Base-by-base conservation (phyloP, 2,888 invertebrate genomes). In the Drosophila paramelanica region DNA sequence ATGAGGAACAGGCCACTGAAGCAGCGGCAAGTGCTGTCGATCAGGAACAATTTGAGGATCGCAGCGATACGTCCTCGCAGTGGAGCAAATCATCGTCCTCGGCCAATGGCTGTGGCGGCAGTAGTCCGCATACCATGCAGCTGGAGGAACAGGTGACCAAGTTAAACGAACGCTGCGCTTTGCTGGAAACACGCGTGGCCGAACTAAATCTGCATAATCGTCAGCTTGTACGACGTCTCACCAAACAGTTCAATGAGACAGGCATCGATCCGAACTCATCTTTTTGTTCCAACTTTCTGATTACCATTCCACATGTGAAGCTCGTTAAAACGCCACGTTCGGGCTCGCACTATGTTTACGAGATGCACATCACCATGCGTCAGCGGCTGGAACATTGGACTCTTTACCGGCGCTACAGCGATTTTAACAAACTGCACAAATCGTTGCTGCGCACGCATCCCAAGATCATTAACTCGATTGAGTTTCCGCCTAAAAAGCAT, bases 401-500 rank as follows among this genome's bases (percentile, higher is more conserved):
- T 89, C 95, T 98, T n/a, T 98, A 98, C 91, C 95, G 98, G 79
- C 94, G 99, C 88, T 99, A 98, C 91, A 96, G 97, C 7, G 98
- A 98, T 92, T 98, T 99, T 92, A 94, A 97, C 91, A 95, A 96
- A 72, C 93, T 98, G 31, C 97, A 98, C 91, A 94, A 95, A 69
- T 95, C 96, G 80, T 57, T 92, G 39, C 93, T 98, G 43, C 97
- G 96, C 90, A 97, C 97, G 90, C 95, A 96, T 89, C 96, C 97
- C 90, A 94, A 96, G 0, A 95, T 98, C 57, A 95, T 98, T 55
- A 94, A 95, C 5, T 94, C 95, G 0, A 97, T 97, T 90, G 96
- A 97, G 90, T 98, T 99, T 93, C 98, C 99, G 8, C 98, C 98
- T 1, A 99, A 99, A 93, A 98, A 98, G 93, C 96, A 97, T 62